Conservation (phyloP, 1,140 invertebrate genomes). For the Drosophila mayri region DNA sequence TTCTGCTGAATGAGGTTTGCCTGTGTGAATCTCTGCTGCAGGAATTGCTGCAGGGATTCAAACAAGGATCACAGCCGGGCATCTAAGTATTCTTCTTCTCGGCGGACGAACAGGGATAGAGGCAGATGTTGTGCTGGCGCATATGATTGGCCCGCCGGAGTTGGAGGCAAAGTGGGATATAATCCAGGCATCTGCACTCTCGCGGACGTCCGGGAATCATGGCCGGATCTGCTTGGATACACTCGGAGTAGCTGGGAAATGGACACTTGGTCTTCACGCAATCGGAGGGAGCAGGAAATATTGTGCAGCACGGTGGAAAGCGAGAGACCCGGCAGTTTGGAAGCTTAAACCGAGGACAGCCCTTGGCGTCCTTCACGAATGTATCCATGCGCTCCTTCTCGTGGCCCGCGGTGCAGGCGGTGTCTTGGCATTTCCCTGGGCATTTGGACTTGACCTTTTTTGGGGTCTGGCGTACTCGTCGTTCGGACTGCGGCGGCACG, state of each 20-base stretch:
- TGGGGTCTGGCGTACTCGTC: not conserved
- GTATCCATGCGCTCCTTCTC: conserved; percentile 14
- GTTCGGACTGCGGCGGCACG: conserved; percentile 36
- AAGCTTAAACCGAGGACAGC: conserved; percentile 36
- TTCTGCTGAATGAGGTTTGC: not conserved
- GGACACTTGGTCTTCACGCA: conserved; percentile 57
- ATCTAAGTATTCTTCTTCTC: not conserved
- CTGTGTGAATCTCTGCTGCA: not conserved
- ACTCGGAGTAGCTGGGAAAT: conserved; percentile 69
- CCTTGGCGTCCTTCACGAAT: not conserved
- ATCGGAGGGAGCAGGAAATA: rapidly evolving
- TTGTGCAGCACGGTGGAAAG: conserved; percentile 29
- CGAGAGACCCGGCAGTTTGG: conserved; percentile 51
- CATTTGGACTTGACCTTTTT: no score
- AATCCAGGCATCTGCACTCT: conserved; percentile 35
- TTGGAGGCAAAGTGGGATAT: not conserved
- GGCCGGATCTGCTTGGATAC: conserved; percentile 16
- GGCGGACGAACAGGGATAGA: not conserved
- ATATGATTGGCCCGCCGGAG: not conserved
- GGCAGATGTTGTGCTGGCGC: not conserved
- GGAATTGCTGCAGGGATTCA: not conserved
- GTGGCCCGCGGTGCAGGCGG: not conserved
- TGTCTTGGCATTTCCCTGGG: no score
- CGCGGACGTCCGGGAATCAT: not conserved
- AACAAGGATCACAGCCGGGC: not conserved